Evolutionary conservation across 2,888 invertebrate genomes (phyloP).

Genomic region (Ptychoptera contaminata): DNA sequence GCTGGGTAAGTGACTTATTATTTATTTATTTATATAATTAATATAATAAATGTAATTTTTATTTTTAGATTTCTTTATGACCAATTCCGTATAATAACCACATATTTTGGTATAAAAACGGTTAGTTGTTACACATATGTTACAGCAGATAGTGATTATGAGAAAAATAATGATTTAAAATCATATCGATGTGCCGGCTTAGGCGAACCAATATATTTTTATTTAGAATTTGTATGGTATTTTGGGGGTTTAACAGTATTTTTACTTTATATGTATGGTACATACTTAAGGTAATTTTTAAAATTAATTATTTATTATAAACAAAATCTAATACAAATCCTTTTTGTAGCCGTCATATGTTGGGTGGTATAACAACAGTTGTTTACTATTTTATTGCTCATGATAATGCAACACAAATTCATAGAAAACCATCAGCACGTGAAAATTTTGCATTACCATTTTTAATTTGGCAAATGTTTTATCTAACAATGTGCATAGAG

Average conservation of each 20-base stretch:
- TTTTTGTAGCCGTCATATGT: slow-evolving; percentile 41
- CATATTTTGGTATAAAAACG: slow-evolving; percentile 11
- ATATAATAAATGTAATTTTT: slow-evolving; percentile 15
- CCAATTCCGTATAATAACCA: slow-evolving; percentile 11
- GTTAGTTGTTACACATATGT: slow-evolving; percentile 26
- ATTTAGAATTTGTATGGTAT: slow-evolving; percentile 59
- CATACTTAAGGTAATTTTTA: slow-evolving; percentile 40
- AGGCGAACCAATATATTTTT: slow-evolving; percentile 68
- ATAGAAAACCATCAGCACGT: slow-evolving; percentile 72
- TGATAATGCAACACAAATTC: slow-evolving; percentile 65
- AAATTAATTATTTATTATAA: not conserved
- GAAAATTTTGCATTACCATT: slow-evolving; percentile 78
- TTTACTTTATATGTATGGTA: slow-evolving; percentile 49
- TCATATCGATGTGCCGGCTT: slow-evolving; percentile 35
- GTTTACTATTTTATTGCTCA: slow-evolving; percentile 68
- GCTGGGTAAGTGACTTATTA: slow-evolving; percentile 26
- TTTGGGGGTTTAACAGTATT: slow-evolving; percentile 55
- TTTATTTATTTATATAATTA: slow-evolving; percentile 32
- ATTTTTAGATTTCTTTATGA: slow-evolving; percentile 22
- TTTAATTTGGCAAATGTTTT: slow-evolving; percentile 55
- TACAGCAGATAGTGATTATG: slow-evolving; percentile 37
- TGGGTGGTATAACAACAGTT: slow-evolving; percentile 58
- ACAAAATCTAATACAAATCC: not conserved
- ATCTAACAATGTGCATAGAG: slow-evolving; percentile 40
- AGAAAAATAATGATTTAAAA: slow-evolving; percentile 23